Evolutionary conservation across 2,797 vertebrate species (phyloP).

Genomic region (Pterois miles): DNA sequence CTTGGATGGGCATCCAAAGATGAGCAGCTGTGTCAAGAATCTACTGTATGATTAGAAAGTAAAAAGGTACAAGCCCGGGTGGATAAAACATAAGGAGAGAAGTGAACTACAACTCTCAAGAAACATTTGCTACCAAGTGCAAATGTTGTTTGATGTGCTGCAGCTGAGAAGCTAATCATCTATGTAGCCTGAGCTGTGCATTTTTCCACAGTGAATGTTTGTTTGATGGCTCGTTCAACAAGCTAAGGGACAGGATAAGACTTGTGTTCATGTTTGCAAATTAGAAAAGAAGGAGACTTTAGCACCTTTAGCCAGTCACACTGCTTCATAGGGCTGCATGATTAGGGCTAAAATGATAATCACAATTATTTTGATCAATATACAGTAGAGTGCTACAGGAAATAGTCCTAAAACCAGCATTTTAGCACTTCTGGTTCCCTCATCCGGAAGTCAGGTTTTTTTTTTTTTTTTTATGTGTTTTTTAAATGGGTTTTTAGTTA

Average conservation of each 20-base stretch:
- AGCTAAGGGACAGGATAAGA: background rate
- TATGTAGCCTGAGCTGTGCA: background rate
- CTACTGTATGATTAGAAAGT: background rate
- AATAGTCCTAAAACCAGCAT: too few species aligned
- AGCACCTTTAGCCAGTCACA: background rate
- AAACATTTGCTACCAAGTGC: background rate
- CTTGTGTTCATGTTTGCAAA: background rate
- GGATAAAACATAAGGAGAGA: background rate
- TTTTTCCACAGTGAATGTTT: background rate
- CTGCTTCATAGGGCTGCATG: too few species aligned
- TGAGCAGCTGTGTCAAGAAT: background rate
- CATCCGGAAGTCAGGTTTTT: fast-evolving
- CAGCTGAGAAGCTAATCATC: background rate
- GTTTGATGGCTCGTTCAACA: background rate
- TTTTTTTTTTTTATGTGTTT: too few species aligned
- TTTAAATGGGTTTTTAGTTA: too few species aligned
- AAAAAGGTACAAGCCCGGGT: background rate
- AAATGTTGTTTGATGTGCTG: background rate
- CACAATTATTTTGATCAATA: too few species aligned
- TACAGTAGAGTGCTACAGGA: too few species aligned
- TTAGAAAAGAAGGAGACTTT: background rate
- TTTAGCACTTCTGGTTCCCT: too few species aligned
- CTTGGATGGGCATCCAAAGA: background rate
- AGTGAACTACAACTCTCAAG: background rate
- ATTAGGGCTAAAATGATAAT: too few species aligned